Base-by-base conservation (phyloP, 2,888 invertebrate species). In the Polylopha cassiicola region DNA sequence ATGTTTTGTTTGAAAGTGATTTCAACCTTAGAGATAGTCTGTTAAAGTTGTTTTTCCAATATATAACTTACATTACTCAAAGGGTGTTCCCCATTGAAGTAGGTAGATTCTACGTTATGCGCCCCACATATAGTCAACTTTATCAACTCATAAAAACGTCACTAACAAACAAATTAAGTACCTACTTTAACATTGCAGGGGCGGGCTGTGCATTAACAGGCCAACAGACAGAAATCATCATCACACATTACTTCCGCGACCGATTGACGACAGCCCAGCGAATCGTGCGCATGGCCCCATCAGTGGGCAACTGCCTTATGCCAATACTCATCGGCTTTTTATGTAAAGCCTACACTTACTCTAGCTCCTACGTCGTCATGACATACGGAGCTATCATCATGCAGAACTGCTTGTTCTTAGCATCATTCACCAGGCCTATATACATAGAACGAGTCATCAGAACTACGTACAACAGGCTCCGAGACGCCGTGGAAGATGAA, bases 171-270 rank as follows among this genome's bases (percentile, higher is more conserved):
- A 4, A 23, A 14, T 16, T 17, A 32, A 31, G 6, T 28, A n/a
- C 28, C 10, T 7, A 14, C 24, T 32, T 27, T 29, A 28, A 14
- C 8, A 38, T 85, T 82, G 37, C 68, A 89, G 89, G 89, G 46
- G 58, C 81, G 21, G 89, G 89, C 3, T 79, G 87, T 37, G 87
- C 89, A 1, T 60, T 89, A 28, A 81, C 87, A 13, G 84, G 86
- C 9, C 80, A 87, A 27, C 89, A 89, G 60, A 87, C 87, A 11
- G 89, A 89, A 58, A 73, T 88, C 4, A 77, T 89, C 29, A 64
- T 89, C 31, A 79, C 82, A 0, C 89, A 89, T 51, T 89, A 88
- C 65, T 89, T 89, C 58, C 73, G 87, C 46, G 73, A 87, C 16
- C 89, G 88, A 51, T 71, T 88, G 13, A 74, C 79, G 1, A 69